These are phyloP conservation scores for Cyanistes caeruleus DNA, from an alignment of 2,113 vertebrate genomes.

Conservation along the genomic window DNA sequence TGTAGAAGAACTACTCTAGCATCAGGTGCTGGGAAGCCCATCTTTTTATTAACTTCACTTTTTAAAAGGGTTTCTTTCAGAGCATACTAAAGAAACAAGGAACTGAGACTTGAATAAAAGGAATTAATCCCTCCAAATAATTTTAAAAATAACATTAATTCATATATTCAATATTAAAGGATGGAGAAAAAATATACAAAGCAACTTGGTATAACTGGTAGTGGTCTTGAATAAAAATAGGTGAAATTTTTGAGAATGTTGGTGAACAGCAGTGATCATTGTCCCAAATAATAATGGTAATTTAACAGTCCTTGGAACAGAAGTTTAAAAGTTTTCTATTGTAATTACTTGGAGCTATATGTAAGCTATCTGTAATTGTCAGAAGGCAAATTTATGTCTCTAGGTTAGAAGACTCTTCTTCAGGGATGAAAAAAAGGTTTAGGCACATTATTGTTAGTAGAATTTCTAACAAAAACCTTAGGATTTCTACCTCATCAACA, in stretches of 20 bases:
- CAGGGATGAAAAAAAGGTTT: not conserved
- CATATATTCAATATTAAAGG: not conserved
- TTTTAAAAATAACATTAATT: not conserved
- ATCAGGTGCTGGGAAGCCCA: not conserved
- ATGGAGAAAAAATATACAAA: not conserved
- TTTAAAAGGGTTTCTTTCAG: not conserved
- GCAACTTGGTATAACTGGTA: not conserved
- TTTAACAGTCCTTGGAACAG: not conserved
- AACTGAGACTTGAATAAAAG: not conserved
- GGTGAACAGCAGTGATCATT: not conserved
- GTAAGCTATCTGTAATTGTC: not conserved
- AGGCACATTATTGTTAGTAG: not conserved
- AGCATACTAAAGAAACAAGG: not conserved
- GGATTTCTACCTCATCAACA: not conserved
- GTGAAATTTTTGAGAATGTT: not conserved
- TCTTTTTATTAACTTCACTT: not conserved
- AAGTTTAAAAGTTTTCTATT: not conserved
- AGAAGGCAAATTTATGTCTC: not conserved
- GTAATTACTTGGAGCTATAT: not conserved
- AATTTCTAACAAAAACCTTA: not conserved
- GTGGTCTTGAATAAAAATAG: not conserved
- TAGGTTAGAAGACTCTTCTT: not conserved
- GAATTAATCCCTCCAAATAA: fast-evolving
- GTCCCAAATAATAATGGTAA: not conserved
- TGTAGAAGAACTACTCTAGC: not conserved